Base-by-base conservation (phyloP, 2,797 vertebrate genomes). In the Petrocephalus schoutedeni region DNA sequence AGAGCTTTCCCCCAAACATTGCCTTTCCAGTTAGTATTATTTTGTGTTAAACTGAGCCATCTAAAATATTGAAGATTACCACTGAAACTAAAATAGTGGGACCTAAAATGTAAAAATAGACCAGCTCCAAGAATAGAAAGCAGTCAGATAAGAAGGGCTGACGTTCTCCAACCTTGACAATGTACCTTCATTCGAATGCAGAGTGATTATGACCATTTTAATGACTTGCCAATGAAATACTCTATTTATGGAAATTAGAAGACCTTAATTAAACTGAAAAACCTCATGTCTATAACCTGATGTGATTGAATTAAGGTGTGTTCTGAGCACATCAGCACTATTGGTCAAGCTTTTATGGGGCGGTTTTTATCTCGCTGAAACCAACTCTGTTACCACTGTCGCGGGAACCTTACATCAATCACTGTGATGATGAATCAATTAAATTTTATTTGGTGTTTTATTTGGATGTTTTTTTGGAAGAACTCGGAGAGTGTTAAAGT, bases 141-240 rank as follows among this genome's bases (percentile, higher is more conserved):
- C 14, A 21, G 21, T 45, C 21, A 77, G 67, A 53, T n/a, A 53
- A 21, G 56, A 86, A 53, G 3, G 21, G 21, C 10, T 53, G 8
- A 82, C 23, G 85, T 83, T 54, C 80, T 45, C 74, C 56, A 80
- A 84, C 77, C 86, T 89, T 89, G 61, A 82, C 41, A 51, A n/a
- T 28, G 58, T n/a, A 61, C 23, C 8, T 45, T 88, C 82, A 71
- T 88, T 61, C 85, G 57, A 49, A 41, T 84, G 32, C 56, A 58
- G 67, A 87, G 56, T 71, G 49, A 54, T 87, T 89, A 86, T 58
- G 57, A 83, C 67, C 86, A 83, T 12, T 87, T 89, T 89, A 89
- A 89, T 87, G 88, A 83, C 71, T 87, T 56, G 56, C 86, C 86
- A 87, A 83, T 67, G 23, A 84, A 83, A 87, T 80, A 41, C 32